These are phyloP conservation scores for Perithous albicinctus DNA, from an alignment of 2,888 invertebrate genomes.

Conservation along the genomic window DNA sequence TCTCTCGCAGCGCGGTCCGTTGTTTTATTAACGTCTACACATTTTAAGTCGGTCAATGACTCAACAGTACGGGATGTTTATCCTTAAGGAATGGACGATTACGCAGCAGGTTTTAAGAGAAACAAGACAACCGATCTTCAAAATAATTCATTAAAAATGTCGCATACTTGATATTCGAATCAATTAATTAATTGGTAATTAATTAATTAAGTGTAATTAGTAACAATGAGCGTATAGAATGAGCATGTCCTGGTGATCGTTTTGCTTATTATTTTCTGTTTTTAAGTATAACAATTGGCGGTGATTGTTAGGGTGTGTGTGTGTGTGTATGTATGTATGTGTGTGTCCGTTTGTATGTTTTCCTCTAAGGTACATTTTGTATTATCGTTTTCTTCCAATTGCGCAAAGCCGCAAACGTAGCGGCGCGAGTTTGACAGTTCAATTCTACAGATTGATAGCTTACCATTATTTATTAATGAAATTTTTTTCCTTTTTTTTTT, in stretches of 20 bases:
- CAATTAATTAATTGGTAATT: slow-evolving; percentile 73
- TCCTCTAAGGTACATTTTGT: slow-evolving; percentile 46
- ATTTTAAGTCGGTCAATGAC: too few relatives aligned
- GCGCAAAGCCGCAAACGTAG: slow-evolving; percentile 7
- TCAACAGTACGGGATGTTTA: not conserved
- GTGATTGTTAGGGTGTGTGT: slow-evolving; percentile 45
- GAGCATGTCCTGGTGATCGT: slow-evolving; percentile 79
- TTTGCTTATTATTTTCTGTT: slow-evolving; percentile 5
- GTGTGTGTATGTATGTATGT: too few relatives aligned
- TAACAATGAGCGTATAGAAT: slow-evolving; percentile 80
- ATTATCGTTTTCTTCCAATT: slow-evolving; percentile 27
- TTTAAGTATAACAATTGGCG: slow-evolving; percentile 35
- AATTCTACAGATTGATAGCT: not conserved
- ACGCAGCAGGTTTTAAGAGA: slow-evolving; percentile 16
- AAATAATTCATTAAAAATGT: slow-evolving; percentile 84
- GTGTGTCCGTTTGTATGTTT: too few relatives aligned
- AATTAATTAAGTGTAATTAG: slow-evolving; percentile 81
- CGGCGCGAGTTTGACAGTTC: slow-evolving; percentile 32
- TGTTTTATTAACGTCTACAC: too few relatives aligned
- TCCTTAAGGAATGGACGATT: not conserved
- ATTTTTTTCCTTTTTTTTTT: slow-evolving; percentile 3
- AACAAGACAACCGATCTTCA: slow-evolving; percentile 76
- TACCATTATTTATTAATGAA: slow-evolving; percentile 15
- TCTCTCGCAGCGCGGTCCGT: too few relatives aligned
- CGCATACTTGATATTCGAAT: slow-evolving; percentile 81